phyloP scores from a whole-genome alignment of 2,888 invertebrate genomes.

The Phengaris alcon region DNA sequence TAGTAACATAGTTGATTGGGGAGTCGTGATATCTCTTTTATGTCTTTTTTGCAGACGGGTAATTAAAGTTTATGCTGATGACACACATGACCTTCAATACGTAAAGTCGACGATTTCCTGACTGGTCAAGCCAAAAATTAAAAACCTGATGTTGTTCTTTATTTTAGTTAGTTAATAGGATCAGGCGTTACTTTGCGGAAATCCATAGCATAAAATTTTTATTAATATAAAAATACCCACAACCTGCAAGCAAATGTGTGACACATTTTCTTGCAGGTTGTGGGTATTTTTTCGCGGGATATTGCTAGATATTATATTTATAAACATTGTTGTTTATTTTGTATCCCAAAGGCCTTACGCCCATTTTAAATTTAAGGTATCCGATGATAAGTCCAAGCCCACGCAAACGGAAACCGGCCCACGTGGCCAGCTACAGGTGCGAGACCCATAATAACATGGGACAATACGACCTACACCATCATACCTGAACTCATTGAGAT shows the following conservation, averaged over 20 bases:
- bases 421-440: constrained; percentile 19
- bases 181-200: too few relatives aligned
- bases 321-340: not conserved
- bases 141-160: constrained; percentile 5
- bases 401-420: constrained; percentile 18
- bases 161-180: not conserved
- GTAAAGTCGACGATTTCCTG: not conserved
- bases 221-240: too few relatives aligned
- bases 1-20: not conserved
- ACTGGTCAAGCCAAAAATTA: constrained; percentile 9
- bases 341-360: constrained; percentile 10
- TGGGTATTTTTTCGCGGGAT: too few relatives aligned
- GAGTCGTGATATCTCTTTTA: constrained; percentile 2
- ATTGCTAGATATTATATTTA: too few relatives aligned
- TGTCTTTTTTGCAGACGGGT: constrained; percentile 1
- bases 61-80: not conserved
- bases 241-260: too few relatives aligned
- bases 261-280: too few relatives aligned
- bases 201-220: too few relatives aligned
- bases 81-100: constrained; percentile 16
- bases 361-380: not conserved
- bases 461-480: constrained; percentile 10
- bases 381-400: constrained; percentile 8
- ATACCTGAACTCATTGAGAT: not conserved
- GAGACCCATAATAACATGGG: not conserved